phyloP scores from a whole-genome alignment of 1,140 invertebrate species.

The Cotesia typhae region DNA sequence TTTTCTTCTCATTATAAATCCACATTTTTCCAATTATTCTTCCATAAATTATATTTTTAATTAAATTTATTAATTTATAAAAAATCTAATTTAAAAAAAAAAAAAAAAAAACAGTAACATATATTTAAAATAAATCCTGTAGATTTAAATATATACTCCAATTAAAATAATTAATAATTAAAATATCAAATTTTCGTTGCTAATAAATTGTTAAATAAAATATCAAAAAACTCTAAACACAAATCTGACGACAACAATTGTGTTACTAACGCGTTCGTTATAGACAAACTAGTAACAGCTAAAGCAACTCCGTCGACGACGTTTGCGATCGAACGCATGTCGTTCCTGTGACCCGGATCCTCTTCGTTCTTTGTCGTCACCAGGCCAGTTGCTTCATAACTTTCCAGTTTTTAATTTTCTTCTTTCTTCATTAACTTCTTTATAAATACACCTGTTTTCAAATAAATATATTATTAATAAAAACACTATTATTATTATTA shows the following conservation, averaged over 20 bases:
- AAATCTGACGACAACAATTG: constrained; percentile 2
- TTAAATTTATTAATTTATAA: neutral
- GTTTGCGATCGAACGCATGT: constrained; percentile 29
- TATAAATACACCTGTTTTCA: neutral
- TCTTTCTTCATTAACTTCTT: constrained; percentile 12
- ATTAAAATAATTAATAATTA: too few species aligned
- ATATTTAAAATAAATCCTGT: too few species aligned
- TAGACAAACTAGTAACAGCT: neutral
- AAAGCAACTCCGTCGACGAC: constrained; percentile 5
- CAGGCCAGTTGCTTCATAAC: constrained; percentile 30
- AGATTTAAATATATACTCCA: too few species aligned
- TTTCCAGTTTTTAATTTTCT: neutral
- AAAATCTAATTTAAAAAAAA: too few species aligned
- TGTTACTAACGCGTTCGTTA: constrained; percentile 20
- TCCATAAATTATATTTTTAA: neutral
- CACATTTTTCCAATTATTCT: neutral
- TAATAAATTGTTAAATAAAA: neutral
- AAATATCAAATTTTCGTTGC: too few species aligned
- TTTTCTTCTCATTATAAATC: neutral
- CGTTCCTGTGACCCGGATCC: constrained; percentile 33
- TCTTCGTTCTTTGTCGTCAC: constrained; percentile 26
- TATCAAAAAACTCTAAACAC: neutral
- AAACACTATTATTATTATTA: neutral
- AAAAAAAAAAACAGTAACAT: too few species aligned
- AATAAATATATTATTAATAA: constrained; percentile 10